Evolutionary conservation across 2,888 invertebrate species (phyloP).

Genomic region (Lobophora halterata): DNA sequence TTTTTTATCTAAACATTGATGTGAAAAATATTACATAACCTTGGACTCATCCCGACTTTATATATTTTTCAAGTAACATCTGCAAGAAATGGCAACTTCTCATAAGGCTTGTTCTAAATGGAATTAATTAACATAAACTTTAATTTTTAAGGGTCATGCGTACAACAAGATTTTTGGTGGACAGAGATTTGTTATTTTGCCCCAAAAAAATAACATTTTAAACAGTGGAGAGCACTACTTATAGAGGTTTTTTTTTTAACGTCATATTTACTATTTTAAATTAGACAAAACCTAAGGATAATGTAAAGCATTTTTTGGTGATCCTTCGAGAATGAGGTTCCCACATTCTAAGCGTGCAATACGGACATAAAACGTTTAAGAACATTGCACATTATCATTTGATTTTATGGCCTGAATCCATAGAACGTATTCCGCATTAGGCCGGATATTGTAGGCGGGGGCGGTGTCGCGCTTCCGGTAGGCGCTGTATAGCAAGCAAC

Average conservation of each 20-base stretch:
- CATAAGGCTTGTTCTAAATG: background rate
- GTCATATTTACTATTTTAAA: no score
- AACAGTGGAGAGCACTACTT: no score
- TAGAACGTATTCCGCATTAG: slow-evolving; percentile 52
- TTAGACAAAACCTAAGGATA: no score
- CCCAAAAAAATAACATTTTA: no score
- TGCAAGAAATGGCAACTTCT: slow-evolving; percentile 4
- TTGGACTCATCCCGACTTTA: background rate
- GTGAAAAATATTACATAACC: no score
- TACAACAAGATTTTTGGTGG: no score
- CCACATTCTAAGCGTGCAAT: slow-evolving; percentile 18
- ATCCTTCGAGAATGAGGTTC: slow-evolving; percentile 13
- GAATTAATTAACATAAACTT: no score
- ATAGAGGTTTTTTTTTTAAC: no score
- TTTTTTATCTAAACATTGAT: no score
- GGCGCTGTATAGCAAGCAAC: slow-evolving; percentile 10
- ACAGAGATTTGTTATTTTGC: no score
- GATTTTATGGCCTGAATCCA: slow-evolving; percentile 57
- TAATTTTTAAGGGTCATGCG: no score
- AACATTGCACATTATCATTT: slow-evolving; percentile 47
- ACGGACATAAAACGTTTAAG: slow-evolving; percentile 25
- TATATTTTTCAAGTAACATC: slow-evolving; percentile 3
- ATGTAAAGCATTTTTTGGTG: background rate
- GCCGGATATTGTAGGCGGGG: slow-evolving; percentile 55
- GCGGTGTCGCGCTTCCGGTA: slow-evolving; percentile 40